Conservation (phyloP, 2,888 invertebrate species). For the Boloria euphrosyne region DNA sequence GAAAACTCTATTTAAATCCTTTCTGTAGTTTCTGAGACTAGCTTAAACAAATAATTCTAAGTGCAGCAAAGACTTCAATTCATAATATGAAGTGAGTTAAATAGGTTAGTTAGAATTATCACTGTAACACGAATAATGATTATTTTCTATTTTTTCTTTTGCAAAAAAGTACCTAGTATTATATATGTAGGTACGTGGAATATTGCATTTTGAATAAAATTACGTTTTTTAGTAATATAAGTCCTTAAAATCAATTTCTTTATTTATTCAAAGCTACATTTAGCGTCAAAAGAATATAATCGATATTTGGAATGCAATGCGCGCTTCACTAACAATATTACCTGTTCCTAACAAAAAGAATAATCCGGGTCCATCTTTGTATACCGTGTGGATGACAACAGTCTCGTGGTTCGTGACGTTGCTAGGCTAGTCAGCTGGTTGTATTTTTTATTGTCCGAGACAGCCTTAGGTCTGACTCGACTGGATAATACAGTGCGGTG, state of each 20-base stretch:
- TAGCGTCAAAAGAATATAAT: slow-evolving; percentile 1
- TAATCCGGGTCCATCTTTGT: slow-evolving; percentile 74
- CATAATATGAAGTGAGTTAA: too few relatives aligned
- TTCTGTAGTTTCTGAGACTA: too few relatives aligned
- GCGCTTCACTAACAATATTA: slow-evolving; percentile 65
- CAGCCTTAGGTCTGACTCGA: slow-evolving; percentile 35
- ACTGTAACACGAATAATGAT: too few relatives aligned
- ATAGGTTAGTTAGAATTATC: too few relatives aligned
- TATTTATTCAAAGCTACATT: too few relatives aligned
- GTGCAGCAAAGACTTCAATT: too few relatives aligned
- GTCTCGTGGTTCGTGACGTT: slow-evolving; percentile 62
- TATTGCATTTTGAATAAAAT: not conserved
- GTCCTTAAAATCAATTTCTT: too few relatives aligned
- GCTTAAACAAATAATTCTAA: too few relatives aligned
- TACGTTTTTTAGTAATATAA: not conserved
- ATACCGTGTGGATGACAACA: slow-evolving; percentile 62
- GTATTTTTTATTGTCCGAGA: slow-evolving; percentile 50
- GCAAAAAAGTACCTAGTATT: too few relatives aligned
- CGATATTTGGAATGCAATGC: slow-evolving; percentile 16
- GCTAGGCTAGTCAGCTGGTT: slow-evolving; percentile 54
- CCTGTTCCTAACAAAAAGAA: slow-evolving; percentile 74
- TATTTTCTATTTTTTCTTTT: too few relatives aligned
- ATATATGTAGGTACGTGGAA: too few relatives aligned
- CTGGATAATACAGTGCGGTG: slow-evolving; percentile 42
- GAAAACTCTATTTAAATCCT: too few relatives aligned